A percentile compares a stretch with the other conserved stretches of the same genome.
Conservation (phyloP, 1,140 invertebrate genomes). For the Vanessa atalanta region DNA sequence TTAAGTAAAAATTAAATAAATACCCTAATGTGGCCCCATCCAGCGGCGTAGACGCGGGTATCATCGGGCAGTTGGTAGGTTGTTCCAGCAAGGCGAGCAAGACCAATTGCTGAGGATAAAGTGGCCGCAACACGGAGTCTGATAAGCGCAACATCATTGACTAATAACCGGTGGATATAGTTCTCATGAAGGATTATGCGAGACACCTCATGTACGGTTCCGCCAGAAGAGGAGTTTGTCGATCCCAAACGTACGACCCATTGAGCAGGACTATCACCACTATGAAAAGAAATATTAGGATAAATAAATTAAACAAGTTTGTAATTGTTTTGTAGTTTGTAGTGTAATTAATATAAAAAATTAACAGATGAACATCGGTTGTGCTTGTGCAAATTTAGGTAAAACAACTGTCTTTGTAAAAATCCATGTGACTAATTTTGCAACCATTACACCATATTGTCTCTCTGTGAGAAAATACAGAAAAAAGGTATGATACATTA, state of each 20-base stretch:
- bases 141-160: conserved; percentile 83
- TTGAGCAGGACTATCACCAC: conserved; percentile 34
- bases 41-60: conserved; percentile 73
- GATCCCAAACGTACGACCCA: conserved; percentile 54
- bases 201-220: conserved; percentile 56
- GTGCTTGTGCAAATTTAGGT: no score
- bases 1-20: conserved; percentile 18
- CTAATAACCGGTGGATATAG: conserved; percentile 71
- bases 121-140: conserved; percentile 54
- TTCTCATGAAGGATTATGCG: conserved; percentile 73
- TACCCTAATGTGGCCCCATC: conserved; percentile 81
- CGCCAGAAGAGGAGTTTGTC: conserved; percentile 59
- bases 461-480: no score
- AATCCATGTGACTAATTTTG: no score
- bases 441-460: no score
- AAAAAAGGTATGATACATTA: no score
- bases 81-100: conserved; percentile 46
- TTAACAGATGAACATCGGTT: no score
- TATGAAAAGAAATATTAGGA: conserved; percentile 17
- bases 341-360: no score
- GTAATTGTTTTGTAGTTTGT: no score
- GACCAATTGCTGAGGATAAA: conserved; percentile 40
- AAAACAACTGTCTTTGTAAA: no score
- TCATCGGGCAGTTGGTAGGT: conserved; percentile 53
- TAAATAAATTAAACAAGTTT: not conserved